These are phyloP conservation scores for Pseudomyrmex cubaensis DNA, from an alignment of 1,140 invertebrate species.

Conservation along the genomic window DNA sequence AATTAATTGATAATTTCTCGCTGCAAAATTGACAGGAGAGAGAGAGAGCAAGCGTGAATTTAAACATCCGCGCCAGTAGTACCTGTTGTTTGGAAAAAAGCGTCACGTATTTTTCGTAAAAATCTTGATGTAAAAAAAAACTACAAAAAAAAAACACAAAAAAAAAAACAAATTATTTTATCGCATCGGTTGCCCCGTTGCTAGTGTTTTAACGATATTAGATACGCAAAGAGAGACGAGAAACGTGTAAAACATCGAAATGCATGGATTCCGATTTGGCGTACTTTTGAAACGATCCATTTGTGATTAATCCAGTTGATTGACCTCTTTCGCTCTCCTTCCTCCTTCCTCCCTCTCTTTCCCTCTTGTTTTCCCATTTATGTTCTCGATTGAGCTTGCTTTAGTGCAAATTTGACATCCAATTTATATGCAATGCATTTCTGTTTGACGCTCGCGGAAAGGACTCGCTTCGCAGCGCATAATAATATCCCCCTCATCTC, in stretches of 20 bases:
- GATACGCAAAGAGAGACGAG: background rate
- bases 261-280: conserved; percentile 13
- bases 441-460: conserved; percentile 45
- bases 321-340: background rate
- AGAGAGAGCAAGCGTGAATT: too few species aligned
- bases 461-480: conserved; percentile 39
- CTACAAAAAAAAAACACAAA: too few species aligned
- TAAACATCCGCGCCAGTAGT: too few species aligned
- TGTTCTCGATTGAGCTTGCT: conserved; percentile 25
- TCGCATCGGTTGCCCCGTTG: too few species aligned
- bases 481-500: conserved; percentile 29
- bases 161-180: too few species aligned
- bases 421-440: conserved; percentile 58
- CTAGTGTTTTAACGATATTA: too few species aligned
- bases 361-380: background rate
- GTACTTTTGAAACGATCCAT: background rate
- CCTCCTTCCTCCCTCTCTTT: background rate
- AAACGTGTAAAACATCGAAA: background rate
- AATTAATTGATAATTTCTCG: too few species aligned
- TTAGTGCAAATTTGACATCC: conserved; percentile 49
- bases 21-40: too few species aligned
- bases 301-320: background rate
- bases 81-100: too few species aligned
- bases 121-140: too few species aligned
- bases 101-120: too few species aligned